Conservation (phyloP, 1,140 invertebrate genomes). For the Hyles euphorbiae region DNA sequence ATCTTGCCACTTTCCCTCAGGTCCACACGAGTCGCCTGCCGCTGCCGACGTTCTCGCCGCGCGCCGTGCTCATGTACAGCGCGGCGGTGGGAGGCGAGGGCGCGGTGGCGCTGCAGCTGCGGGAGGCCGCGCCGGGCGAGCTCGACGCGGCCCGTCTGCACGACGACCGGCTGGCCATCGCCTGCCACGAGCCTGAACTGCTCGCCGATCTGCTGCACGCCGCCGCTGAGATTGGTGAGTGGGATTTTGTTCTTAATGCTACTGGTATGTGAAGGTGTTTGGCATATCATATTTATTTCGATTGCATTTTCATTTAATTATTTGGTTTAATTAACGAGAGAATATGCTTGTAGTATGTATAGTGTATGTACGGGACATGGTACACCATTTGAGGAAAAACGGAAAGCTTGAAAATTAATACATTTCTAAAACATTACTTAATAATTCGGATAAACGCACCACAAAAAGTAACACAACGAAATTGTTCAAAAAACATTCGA, state of each 20-base stretch:
- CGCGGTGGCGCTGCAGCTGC: conserved; percentile 73
- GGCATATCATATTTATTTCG: too few species aligned
- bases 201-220: conserved; percentile 63
- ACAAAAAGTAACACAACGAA: neutral
- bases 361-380: too few species aligned
- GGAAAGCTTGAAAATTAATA: too few species aligned
- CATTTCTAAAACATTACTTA: neutral
- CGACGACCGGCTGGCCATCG: conserved; percentile 73
- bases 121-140: conserved; percentile 72
- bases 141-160: conserved; percentile 47
- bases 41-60: conserved; percentile 73
- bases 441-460: neutral
- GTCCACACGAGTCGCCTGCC: conserved; percentile 68
- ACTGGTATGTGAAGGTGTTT: neutral
- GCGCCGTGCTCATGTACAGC: conserved; percentile 78
- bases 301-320: too few species aligned
- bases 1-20: conserved; percentile 23
- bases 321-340: too few species aligned
- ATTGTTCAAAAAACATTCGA: too few species aligned
- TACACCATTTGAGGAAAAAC: too few species aligned
- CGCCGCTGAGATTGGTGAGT: conserved; percentile 54
- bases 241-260: neutral
- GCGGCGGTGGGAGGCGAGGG: conserved; percentile 77
- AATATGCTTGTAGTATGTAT: too few species aligned
- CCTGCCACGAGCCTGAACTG: conserved; percentile 76